phyloP scores from a whole-genome alignment of 2,113 vertebrate species.

The Sinocyclocheilus anshuiensis region DNA sequence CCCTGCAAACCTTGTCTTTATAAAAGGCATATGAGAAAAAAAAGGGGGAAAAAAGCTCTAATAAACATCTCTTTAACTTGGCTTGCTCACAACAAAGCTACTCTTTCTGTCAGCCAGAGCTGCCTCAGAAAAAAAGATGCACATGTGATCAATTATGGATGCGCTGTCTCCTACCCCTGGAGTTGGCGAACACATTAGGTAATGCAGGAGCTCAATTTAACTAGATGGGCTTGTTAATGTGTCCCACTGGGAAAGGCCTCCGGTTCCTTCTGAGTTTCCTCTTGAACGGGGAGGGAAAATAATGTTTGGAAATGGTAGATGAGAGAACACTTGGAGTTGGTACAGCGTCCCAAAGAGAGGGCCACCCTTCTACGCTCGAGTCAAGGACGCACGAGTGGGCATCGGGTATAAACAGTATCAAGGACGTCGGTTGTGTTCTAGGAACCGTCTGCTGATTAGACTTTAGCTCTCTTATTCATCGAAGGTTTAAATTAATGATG shows the following conservation, averaged over 20 bases:
- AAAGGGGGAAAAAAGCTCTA: constrained; percentile 42
- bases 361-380: neutral
- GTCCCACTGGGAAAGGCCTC: constrained; percentile 75
- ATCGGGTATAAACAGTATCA: constrained; percentile 8
- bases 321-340: constrained; percentile 43
- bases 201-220: constrained; percentile 83
- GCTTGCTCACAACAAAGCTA: constrained; percentile 62
- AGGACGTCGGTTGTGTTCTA: constrained; percentile 2
- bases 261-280: constrained; percentile 61
- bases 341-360: constrained; percentile 42
- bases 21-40: constrained; percentile 51
- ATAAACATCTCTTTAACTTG: constrained; percentile 63
- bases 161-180: constrained; percentile 77
- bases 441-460: neutral
- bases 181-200: constrained; percentile 79
- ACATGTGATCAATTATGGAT: constrained; percentile 83
- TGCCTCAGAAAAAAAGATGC: constrained; percentile 73
- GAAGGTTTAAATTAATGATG: constrained; percentile 7
- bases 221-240: constrained; percentile 85
- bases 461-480: neutral
- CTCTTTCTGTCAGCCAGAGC: constrained; percentile 65
- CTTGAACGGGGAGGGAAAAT: constrained; percentile 53
- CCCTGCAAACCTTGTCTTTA: constrained; percentile 61
- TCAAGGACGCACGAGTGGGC: neutral
- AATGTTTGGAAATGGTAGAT: constrained; percentile 62